phyloP scores from a whole-genome alignment of 2,797 vertebrate species.

The Falco cherrug region DNA sequence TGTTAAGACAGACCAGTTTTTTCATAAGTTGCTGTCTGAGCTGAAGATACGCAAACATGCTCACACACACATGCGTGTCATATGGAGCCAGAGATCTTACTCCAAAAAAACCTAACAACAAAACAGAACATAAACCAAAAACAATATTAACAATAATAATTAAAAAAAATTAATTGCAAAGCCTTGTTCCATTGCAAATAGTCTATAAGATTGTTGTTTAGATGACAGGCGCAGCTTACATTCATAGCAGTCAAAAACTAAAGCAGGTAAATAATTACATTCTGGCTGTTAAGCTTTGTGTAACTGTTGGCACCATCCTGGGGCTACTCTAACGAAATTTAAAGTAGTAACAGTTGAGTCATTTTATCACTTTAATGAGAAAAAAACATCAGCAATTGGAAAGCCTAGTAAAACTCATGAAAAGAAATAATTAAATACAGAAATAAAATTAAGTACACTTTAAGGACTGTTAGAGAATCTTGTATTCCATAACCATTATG shows the following conservation, averaged over 20 bases:
- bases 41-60: not conserved
- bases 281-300: not conserved
- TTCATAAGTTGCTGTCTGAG: not conserved
- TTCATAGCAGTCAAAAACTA: not conserved
- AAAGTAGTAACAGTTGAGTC: not conserved
- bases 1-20: not conserved
- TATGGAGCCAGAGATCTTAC: not conserved
- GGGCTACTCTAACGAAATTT: not conserved
- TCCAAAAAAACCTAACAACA: not conserved
- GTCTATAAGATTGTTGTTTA: not conserved
- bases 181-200: not conserved
- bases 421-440: not conserved
- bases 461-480: not conserved
- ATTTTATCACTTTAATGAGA: not conserved
- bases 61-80: fast-evolving
- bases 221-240: not conserved
- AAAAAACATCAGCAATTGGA: not conserved
- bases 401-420: not conserved
- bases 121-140: not conserved
- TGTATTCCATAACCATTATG: not conserved
- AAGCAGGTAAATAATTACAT: not conserved
- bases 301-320: not conserved
- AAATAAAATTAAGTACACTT: not conserved
- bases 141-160: not conserved
- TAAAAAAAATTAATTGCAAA: not conserved